Conservation (phyloP, 2,888 invertebrate genomes). For the Metellina segmentata region DNA sequence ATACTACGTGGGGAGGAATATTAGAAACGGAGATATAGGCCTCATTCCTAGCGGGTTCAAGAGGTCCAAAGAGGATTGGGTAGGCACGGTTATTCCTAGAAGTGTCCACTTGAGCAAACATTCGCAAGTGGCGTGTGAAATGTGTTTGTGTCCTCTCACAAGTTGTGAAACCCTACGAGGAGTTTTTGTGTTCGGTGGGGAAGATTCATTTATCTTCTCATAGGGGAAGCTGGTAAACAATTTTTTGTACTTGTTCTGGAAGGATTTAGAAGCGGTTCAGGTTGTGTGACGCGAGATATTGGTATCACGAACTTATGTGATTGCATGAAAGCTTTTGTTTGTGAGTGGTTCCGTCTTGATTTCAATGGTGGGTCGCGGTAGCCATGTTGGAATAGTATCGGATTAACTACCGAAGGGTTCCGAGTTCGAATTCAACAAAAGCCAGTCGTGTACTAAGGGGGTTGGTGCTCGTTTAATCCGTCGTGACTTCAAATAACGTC, state of each 20-base stretch:
- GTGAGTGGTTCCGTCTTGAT: background rate
- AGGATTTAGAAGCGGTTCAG: background rate
- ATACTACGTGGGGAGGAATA: conserved; percentile 19
- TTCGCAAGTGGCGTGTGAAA: conserved; percentile 5
- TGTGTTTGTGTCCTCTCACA: background rate
- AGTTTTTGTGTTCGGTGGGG: background rate
- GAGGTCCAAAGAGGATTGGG: background rate
- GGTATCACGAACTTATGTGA: background rate
- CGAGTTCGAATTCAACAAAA: no score
- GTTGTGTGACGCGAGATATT: background rate
- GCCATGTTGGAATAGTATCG: no score
- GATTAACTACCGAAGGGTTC: no score
- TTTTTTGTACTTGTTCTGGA: background rate
- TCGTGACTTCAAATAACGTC: no score
- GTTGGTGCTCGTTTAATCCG: no score
- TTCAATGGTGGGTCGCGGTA: no score
- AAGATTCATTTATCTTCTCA: background rate
- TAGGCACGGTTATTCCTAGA: background rate
- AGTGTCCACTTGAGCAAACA: background rate
- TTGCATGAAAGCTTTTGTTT: background rate
- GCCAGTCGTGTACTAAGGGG: no score
- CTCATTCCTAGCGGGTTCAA: background rate
- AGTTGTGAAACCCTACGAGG: background rate
- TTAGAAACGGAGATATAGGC: conserved; percentile 7
- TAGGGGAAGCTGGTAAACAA: background rate